Conservation (phyloP, 1,140 invertebrate species). For the Sarcophaga bullata region DNA sequence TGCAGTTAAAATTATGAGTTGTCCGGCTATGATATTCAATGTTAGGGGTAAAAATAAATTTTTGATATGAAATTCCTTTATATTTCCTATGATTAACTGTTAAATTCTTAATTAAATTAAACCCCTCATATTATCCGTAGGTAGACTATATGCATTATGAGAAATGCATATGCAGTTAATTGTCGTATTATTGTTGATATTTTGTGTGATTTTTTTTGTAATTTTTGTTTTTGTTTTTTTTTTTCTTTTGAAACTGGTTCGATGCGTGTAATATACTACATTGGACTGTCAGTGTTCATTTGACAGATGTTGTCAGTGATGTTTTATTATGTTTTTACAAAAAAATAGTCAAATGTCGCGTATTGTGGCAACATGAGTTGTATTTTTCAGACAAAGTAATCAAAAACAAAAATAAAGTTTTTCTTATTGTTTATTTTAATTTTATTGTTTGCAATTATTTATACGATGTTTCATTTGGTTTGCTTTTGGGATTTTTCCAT, state of each 20-base stretch:
- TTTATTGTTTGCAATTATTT: background rate
- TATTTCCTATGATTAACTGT: no score
- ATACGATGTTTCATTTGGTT: background rate
- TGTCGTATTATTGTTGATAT: background rate
- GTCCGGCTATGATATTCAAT: no score
- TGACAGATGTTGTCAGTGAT: background rate
- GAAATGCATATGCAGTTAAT: conserved; percentile 2
- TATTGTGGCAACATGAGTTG: no score
- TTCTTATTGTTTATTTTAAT: background rate
- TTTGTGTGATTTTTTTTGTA: background rate
- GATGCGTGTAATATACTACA: conserved; percentile 10
- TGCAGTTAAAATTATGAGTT: no score
- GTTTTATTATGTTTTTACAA: background rate
- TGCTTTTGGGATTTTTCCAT: conserved; percentile 8
- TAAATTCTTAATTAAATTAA: no score
- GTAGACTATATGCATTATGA: background rate
- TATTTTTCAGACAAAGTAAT: no score
- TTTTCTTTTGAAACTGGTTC: background rate
- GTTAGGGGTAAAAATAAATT: no score
- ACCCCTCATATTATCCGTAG: no score
- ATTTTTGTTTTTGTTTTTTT: no score
- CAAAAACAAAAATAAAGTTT: background rate
- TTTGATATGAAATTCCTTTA: no score
- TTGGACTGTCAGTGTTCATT: background rate
- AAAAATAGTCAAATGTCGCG: background rate